phyloP scores from a whole-genome alignment of 2,797 vertebrate genomes.

The Spondyliosoma cantharus region DNA sequence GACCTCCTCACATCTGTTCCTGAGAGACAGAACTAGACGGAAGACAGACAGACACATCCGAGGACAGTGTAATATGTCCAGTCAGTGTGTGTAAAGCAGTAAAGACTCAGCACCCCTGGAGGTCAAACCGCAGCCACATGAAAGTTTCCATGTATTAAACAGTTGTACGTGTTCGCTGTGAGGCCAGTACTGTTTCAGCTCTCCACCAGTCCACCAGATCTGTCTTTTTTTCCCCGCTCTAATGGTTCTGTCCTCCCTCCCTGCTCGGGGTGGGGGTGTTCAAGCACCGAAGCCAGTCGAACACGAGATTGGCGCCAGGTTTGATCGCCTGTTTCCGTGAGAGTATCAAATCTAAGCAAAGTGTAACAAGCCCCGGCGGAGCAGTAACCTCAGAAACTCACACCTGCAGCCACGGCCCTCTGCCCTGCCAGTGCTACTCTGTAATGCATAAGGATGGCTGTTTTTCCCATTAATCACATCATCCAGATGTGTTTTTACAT shows the following conservation, averaged over 20 bases:
- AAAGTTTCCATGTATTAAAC: conserved; percentile 58
- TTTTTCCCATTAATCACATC: conserved; percentile 77
- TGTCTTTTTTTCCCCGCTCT: conserved; percentile 2
- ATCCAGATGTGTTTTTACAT: conserved; percentile 77
- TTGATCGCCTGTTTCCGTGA: conserved; percentile 69
- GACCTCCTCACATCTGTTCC: conserved; percentile 3
- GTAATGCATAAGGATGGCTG: conserved; percentile 64
- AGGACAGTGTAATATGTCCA: neutral
- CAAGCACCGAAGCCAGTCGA: conserved; percentile 14
- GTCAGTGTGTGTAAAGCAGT: conserved; percentile 37
- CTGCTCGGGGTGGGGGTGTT: conserved; percentile 38
- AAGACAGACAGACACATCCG: conserved; percentile 8
- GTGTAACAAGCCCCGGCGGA: conserved; percentile 72
- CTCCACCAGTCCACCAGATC: conserved; percentile 9
- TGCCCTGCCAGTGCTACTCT: conserved; percentile 46
- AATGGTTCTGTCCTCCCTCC: conserved; percentile 15
- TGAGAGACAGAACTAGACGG: conserved; percentile 4
- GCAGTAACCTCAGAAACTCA: conserved; percentile 67
- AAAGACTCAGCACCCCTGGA: conserved; percentile 18
- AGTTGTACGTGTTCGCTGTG: conserved; percentile 30
- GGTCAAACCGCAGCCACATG: conserved; percentile 54
- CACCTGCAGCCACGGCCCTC: conserved; percentile 74
- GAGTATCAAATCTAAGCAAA: conserved; percentile 66
- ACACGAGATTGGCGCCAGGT: conserved; percentile 48
- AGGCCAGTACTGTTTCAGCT: conserved; percentile 21